Evolutionary conservation across 2,888 invertebrate genomes (phyloP).

Genomic region (Sesamia inferens): DNA sequence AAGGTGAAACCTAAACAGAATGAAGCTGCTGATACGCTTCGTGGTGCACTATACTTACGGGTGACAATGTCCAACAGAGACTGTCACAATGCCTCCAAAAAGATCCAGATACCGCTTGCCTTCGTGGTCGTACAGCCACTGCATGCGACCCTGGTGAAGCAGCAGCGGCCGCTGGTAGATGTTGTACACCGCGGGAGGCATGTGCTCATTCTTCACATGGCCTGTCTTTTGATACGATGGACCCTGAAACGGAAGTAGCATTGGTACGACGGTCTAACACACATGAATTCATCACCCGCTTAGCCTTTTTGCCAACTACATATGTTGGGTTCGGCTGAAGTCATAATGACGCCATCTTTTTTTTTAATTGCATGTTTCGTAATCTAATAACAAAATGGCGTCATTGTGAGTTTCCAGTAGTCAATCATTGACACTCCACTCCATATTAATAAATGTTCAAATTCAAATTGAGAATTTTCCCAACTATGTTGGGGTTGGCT

Average conservation of each 20-base stretch:
- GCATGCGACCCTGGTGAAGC: constrained; percentile 96
- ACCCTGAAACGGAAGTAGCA: constrained; percentile 85
- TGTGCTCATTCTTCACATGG: constrained; percentile 90
- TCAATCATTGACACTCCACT: no score
- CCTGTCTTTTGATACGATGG: constrained; percentile 90
- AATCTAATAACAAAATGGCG: no score
- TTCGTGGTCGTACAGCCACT: constrained; percentile 97
- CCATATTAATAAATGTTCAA: no score
- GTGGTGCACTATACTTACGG: constrained; percentile 93
- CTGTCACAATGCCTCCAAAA: constrained; percentile 99
- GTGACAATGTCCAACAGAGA: constrained; percentile 99
- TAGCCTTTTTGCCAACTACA: no score
- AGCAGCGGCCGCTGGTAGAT: constrained; percentile 96
- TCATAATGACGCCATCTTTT: no score
- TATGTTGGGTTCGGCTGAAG: no score
- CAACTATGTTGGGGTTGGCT: no score
- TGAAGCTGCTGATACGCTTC: background rate
- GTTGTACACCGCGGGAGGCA: constrained; percentile 93
- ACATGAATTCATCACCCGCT: background rate
- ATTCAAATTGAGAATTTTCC: no score
- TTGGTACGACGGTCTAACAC: background rate
- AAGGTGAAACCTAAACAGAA: no score
- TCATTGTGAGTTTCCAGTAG: no score
- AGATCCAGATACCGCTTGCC: constrained; percentile 97
- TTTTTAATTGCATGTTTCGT: no score